Evolutionary conservation across 2,888 invertebrate genomes (phyloP).

Genomic region (Andrena praecox): DNA sequence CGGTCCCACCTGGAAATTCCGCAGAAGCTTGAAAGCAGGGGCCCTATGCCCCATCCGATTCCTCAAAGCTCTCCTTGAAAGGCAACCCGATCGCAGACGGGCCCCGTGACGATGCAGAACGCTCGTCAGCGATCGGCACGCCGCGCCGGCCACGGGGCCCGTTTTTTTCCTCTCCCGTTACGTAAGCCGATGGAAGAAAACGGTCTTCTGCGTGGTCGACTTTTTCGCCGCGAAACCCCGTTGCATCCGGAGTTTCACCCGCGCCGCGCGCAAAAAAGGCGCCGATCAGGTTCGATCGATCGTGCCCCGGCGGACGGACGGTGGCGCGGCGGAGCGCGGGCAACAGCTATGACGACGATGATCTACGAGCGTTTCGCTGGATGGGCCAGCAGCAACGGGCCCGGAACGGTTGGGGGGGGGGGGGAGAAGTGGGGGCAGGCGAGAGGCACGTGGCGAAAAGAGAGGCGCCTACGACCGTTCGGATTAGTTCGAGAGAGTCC

Average conservation of each 20-base stretch:
- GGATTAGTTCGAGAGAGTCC: slow-evolving; percentile 75
- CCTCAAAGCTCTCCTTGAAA: no score
- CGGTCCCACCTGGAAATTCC: no score
- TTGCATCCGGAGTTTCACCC: slow-evolving; percentile 2
- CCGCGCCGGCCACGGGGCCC: not conserved
- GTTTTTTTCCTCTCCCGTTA: slow-evolving; percentile 25
- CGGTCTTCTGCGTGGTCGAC: slow-evolving; percentile 12
- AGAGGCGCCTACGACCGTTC: slow-evolving; percentile 68
- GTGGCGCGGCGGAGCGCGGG: no score
- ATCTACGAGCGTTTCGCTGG: slow-evolving; percentile 51
- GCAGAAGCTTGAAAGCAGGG: no score
- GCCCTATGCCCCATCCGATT: no score
- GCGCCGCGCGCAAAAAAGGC: not conserved
- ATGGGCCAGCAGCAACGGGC: slow-evolving; percentile 23
- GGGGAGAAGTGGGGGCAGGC: slow-evolving; percentile 3
- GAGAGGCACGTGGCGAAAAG: slow-evolving; percentile 67
- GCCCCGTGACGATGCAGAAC: slow-evolving; percentile 38
- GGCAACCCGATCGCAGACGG: slow-evolving; percentile 22
- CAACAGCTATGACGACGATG: slow-evolving; percentile 19
- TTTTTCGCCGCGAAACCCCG: slow-evolving; percentile 13
- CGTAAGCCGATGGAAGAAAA: slow-evolving; percentile 32
- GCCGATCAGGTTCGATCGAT: slow-evolving; percentile 2
- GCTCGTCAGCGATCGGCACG: slow-evolving; percentile 4
- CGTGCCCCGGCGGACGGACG: not conserved
- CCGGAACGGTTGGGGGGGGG: not conserved